These are phyloP conservation scores for Tetragnatha montana DNA, from an alignment of 2,888 invertebrate species.

Conservation along the genomic window DNA sequence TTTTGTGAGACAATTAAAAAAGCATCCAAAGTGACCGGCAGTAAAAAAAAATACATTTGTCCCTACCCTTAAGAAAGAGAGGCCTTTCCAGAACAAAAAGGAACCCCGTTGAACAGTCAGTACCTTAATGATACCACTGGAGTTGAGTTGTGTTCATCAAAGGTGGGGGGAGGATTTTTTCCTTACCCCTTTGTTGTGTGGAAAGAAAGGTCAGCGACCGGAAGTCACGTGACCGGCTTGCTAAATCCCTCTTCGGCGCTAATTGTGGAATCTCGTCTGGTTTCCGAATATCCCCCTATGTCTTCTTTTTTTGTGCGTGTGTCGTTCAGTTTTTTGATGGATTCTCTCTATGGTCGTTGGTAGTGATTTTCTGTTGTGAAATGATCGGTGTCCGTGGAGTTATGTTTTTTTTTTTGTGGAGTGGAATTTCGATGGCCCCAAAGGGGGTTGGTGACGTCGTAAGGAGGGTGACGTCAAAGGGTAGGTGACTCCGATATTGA, in stretches of 20 bases:
- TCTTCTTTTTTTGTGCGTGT: background rate
- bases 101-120: slow-evolving; percentile 29
- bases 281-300: background rate
- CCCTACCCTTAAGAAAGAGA: slow-evolving; percentile 5
- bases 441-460: too few relatives aligned
- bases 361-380: too few relatives aligned
- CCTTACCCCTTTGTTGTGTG: slow-evolving; percentile 35
- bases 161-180: slow-evolving; percentile 15
- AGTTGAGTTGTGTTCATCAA: slow-evolving; percentile 36
- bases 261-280: slow-evolving; percentile 50
- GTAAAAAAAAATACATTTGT: slow-evolving; percentile 19
- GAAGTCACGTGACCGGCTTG: slow-evolving; percentile 64
- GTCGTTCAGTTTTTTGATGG: background rate
- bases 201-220: slow-evolving; percentile 64
- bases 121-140: slow-evolving; percentile 33
- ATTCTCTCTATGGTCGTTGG: too few relatives aligned
- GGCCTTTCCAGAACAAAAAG: slow-evolving; percentile 46
- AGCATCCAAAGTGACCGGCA: background rate
- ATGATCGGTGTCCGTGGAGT: too few relatives aligned
- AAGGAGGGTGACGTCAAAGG: too few relatives aligned
- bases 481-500: too few relatives aligned
- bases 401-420: too few relatives aligned
- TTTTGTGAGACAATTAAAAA: slow-evolving; percentile 44
- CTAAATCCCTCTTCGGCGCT: slow-evolving; percentile 53
- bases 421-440: too few relatives aligned